phyloP scores from a whole-genome alignment of 2,797 vertebrate species.

The Naso thynnoides region DNA sequence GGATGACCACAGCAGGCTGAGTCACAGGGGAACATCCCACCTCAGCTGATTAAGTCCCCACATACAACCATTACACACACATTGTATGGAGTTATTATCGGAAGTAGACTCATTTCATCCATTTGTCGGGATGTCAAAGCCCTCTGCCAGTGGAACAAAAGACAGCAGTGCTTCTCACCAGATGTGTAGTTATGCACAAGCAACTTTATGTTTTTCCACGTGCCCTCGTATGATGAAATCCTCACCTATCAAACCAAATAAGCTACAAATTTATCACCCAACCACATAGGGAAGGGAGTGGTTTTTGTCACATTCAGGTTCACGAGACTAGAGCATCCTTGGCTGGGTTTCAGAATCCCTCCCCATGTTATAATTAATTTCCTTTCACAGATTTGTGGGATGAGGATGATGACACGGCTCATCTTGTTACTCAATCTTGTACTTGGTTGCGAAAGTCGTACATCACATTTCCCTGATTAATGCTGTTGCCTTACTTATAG shows the following conservation, averaged over 20 bases:
- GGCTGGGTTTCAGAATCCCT: slow-evolving; percentile 14
- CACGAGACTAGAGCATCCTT: not conserved
- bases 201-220: not conserved
- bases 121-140: slow-evolving; percentile 5
- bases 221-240: not conserved
- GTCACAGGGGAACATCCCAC: slow-evolving; percentile 22
- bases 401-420: slow-evolving; percentile 9
- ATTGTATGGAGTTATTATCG: not conserved
- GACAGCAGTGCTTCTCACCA: not conserved
- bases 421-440: slow-evolving; percentile 1
- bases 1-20: slow-evolving; percentile 44
- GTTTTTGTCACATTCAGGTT: slow-evolving; percentile 9
- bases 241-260: slow-evolving; percentile 2
- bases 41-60: not conserved
- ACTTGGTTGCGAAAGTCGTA: not conserved
- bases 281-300: not conserved
- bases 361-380: slow-evolving; percentile 16
- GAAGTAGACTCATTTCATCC: not conserved
- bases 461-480: not conserved
- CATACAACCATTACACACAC: not conserved
- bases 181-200: not conserved
- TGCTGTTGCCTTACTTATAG: not conserved
- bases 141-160: not conserved
- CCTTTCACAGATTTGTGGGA: slow-evolving; percentile 1
- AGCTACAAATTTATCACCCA: not conserved